phyloP scores from a whole-genome alignment of 2,888 invertebrate genomes.

The Caenorhabditis zanzibari region DNA sequence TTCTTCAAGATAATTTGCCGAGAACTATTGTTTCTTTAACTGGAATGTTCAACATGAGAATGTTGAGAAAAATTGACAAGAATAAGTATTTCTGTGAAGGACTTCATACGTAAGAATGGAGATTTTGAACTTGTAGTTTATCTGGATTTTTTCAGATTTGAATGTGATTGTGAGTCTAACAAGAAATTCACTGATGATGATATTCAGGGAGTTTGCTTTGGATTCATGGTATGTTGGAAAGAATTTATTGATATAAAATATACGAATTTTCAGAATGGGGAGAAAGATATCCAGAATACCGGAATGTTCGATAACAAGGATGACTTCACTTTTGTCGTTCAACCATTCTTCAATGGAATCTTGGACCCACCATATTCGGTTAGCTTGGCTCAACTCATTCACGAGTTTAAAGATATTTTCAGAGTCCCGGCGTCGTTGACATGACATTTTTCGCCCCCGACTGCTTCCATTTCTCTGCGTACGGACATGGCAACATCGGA shows the following conservation, averaged over 20 bases:
- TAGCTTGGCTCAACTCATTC: no score
- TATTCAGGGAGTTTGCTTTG: conserved; percentile 69
- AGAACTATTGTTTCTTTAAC: conserved; percentile 73
- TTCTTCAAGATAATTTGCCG: conserved; percentile 72
- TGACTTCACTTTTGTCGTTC: conserved; percentile 75
- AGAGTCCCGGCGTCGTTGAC: conserved; percentile 67
- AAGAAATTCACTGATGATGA: conserved; percentile 69
- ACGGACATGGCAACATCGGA: conserved; percentile 66
- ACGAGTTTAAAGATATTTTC: neutral
- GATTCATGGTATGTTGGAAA: conserved; percentile 66
- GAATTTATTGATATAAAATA: neutral
- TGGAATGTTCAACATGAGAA: conserved; percentile 76
- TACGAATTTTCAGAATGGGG: conserved; percentile 58
- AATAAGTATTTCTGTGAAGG: conserved; percentile 71
- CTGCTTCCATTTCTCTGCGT: conserved; percentile 74
- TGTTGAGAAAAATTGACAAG: conserved; percentile 70
- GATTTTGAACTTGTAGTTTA: neutral
- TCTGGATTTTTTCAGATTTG: conserved; percentile 57
- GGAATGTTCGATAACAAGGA: conserved; percentile 70
- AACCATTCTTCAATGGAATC: conserved; percentile 74
- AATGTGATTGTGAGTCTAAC: conserved; percentile 74
- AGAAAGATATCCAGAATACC: conserved; percentile 63
- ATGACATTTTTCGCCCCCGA: conserved; percentile 74
- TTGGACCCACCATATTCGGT: conserved; percentile 67
- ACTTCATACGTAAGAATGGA: conserved; percentile 64